These are phyloP conservation scores for Elegia similella DNA, from an alignment of 2,888 invertebrate genomes.

Conservation along the genomic window DNA sequence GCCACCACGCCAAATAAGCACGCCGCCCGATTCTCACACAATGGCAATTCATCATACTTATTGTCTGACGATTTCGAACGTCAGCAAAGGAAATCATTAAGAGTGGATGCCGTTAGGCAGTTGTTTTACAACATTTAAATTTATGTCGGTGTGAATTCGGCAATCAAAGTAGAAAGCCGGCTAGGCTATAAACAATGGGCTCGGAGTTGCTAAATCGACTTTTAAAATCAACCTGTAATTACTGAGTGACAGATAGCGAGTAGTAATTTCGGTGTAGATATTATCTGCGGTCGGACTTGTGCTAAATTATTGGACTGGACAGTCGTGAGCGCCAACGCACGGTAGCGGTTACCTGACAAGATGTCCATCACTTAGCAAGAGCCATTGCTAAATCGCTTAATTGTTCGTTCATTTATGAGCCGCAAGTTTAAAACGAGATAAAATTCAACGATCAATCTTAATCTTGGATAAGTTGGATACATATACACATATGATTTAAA, in stretches of 20 bases:
- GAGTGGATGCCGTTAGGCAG: constrained; percentile 52
- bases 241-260: constrained; percentile 54
- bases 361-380: constrained; percentile 41
- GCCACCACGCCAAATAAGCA: constrained; percentile 62
- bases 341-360: constrained; percentile 47
- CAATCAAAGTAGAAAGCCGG: constrained; percentile 43
- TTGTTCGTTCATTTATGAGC: constrained; percentile 47
- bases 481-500: too few species aligned
- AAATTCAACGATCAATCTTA: not conserved
- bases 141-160: constrained; percentile 52
- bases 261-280: constrained; percentile 58
- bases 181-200: constrained; percentile 36
- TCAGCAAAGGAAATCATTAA: constrained; percentile 76
- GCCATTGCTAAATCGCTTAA: constrained; percentile 40
- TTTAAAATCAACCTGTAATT: constrained; percentile 45
- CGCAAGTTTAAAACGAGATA: not conserved
- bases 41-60: constrained; percentile 74
- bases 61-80: constrained; percentile 75
- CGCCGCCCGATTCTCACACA: constrained; percentile 68
- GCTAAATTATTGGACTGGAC: constrained; percentile 49
- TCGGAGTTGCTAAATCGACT: constrained; percentile 43
- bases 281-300: constrained; percentile 51
- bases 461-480: too few species aligned
- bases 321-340: constrained; percentile 38
- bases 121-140: constrained; percentile 56